Evolutionary conservation across 2,888 invertebrate species (phyloP).

Genomic region (Drosophila kanekoi): DNA sequence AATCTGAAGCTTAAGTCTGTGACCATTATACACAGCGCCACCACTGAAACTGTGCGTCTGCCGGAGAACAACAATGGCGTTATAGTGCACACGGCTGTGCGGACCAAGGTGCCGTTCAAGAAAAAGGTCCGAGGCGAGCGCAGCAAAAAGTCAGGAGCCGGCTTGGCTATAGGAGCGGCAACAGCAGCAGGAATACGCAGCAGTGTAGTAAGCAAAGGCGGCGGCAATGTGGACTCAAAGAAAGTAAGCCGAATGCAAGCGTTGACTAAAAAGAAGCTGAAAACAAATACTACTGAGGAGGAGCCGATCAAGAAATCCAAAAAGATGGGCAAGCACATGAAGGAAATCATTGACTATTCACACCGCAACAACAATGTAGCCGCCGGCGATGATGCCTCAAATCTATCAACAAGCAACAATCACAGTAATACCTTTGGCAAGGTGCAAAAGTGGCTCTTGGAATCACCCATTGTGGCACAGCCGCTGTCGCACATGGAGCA

Average conservation of each 20-base stretch:
- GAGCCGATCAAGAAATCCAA: conserved; percentile 84
- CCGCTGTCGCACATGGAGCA: conserved; percentile 85
- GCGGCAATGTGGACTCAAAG: conserved; percentile 52
- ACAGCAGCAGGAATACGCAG: conserved; percentile 66
- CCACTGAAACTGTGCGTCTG: conserved; percentile 94
- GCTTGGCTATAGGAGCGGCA: conserved; percentile 24
- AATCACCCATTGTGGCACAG: conserved; percentile 87
- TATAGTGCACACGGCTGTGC: conserved; percentile 94
- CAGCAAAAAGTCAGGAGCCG: conserved; percentile 58
- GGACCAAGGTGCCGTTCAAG: conserved; percentile 94
- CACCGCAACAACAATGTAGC: conserved; percentile 65
- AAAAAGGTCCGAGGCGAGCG: conserved; percentile 89
- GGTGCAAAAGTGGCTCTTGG: conserved; percentile 94
- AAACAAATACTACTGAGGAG: conserved; percentile 75
- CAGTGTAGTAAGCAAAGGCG: conserved; percentile 64
- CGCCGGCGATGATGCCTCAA: conserved; percentile 74
- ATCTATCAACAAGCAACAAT: conserved; percentile 85
- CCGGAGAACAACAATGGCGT: conserved; percentile 91
- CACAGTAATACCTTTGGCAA: conserved; percentile 88
- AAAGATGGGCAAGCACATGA: conserved; percentile 86
- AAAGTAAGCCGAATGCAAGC: conserved; percentile 48
- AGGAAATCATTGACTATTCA: conserved; percentile 92
- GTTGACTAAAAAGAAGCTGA: conserved; percentile 57
- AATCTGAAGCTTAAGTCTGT: conserved; percentile 93
- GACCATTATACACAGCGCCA: conserved; percentile 95